Conservation (phyloP, 2,113 vertebrate genomes). For the Lophura nycthemera region DNA sequence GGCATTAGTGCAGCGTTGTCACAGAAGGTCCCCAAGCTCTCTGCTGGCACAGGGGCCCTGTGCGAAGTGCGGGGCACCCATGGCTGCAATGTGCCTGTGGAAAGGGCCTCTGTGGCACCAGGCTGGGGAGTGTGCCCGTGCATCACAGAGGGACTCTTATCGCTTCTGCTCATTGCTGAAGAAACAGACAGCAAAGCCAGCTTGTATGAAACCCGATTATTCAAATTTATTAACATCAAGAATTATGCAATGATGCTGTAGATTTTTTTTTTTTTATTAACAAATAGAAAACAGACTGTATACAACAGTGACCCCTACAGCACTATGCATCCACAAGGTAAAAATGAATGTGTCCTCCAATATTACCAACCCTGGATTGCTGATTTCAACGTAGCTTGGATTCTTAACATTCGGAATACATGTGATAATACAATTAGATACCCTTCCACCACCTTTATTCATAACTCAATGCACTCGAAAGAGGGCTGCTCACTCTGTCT, state of each 20-base stretch:
- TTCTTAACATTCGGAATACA: slow-evolving; percentile 70
- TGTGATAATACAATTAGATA: slow-evolving; percentile 81
- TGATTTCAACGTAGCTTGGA: slow-evolving; percentile 78
- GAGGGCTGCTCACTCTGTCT: slow-evolving; percentile 78
- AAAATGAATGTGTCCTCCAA: slow-evolving; percentile 90
- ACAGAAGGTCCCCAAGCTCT: background rate
- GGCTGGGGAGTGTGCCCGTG: background rate
- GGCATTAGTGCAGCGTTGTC: fast-evolving
- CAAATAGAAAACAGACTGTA: slow-evolving; percentile 98
- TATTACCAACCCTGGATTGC: slow-evolving; percentile 81
- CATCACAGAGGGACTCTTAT: background rate
- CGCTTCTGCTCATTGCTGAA: slow-evolving; percentile 35
- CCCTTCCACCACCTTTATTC: slow-evolving; percentile 83
- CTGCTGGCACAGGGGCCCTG: background rate
- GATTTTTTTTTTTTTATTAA: slow-evolving; percentile 90
- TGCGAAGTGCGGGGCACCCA: fast-evolving
- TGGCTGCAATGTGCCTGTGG: background rate
- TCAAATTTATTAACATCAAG: slow-evolving; percentile 98
- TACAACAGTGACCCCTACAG: slow-evolving; percentile 92
- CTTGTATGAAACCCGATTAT: slow-evolving; percentile 92
- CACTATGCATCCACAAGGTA: slow-evolving; percentile 96
- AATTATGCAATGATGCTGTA: slow-evolving; percentile 89
- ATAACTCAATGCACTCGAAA: slow-evolving; percentile 82
- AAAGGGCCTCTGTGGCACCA: background rate
- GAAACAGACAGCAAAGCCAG: slow-evolving; percentile 76